Conservation (phyloP, 2,888 invertebrate species). For the Julus scanicus region DNA sequence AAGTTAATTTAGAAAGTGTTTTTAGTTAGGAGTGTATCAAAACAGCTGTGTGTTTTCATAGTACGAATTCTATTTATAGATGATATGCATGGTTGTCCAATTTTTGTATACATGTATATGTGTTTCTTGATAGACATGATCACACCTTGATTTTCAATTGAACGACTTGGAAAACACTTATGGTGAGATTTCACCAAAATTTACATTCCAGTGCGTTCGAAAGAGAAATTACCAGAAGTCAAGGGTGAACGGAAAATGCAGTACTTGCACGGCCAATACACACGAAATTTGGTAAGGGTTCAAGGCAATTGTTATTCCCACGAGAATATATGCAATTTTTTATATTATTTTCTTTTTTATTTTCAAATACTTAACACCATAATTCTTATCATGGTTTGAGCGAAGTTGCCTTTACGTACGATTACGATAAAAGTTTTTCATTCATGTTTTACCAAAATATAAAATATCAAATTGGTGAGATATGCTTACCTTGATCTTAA, state of each 20-base stretch:
- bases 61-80: too few species aligned
- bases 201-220: not conserved
- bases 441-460: too few species aligned
- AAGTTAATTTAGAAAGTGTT: too few species aligned
- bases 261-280: not conserved
- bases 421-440: not conserved
- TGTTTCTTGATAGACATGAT: too few species aligned
- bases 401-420: not conserved
- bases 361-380: not conserved
- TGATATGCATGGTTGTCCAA: too few species aligned
- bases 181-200: slow-evolving; percentile 31
- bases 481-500: not conserved
- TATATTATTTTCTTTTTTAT: not conserved
- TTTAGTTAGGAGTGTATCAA: too few species aligned
- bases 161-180: not conserved
- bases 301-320: slow-evolving; percentile 13
- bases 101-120: too few species aligned
- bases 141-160: too few species aligned
- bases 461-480: too few species aligned
- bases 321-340: not conserved
- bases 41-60: too few species aligned
- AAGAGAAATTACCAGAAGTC: not conserved
- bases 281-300: not conserved
- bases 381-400: not conserved
- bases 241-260: not conserved